A percentile compares a stretch with the other conserved stretches of the same genome.
Evolutionary conservation across 2,888 invertebrate species (phyloP).

Genomic region (Drosophila pegasa): DNA sequence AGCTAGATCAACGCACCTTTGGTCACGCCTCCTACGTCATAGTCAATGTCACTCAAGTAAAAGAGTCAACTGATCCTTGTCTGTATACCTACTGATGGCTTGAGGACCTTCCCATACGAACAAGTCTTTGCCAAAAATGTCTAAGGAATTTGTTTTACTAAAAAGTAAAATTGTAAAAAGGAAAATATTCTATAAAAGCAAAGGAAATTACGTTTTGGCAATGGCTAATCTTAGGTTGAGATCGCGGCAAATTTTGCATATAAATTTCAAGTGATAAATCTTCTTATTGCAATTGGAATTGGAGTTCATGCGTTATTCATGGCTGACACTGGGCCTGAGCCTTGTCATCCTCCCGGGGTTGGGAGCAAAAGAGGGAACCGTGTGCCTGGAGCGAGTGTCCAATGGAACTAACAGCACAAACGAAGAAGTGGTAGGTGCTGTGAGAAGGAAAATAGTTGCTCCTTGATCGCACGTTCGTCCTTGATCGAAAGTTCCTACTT

Average conservation of each 20-base stretch:
- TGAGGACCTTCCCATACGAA: background rate
- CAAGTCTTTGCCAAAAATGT: slow-evolving; percentile 14
- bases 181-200: background rate
- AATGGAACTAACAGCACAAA: background rate
- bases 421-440: background rate
- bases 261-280: slow-evolving; percentile 23
- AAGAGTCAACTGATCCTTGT: background rate
- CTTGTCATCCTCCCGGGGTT: background rate
- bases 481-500: background rate
- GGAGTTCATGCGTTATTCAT: slow-evolving; percentile 13
- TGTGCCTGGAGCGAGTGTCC: slow-evolving; percentile 6
- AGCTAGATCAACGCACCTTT: no score
- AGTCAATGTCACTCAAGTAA: no score
- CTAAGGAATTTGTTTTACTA: background rate
- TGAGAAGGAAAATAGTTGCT: no score
- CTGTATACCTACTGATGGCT: background rate
- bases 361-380: background rate
- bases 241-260: slow-evolving; percentile 9
- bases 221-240: slow-evolving; percentile 10
- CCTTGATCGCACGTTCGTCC: background rate
- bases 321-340: background rate
- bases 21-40: no score
- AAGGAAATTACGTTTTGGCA: background rate
- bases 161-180: background rate
- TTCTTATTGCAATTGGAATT: background rate